Evolutionary conservation across 2,797 vertebrate genomes (phyloP), one percentile per base, ranked within the genome.

Genomic region (Emydoidea blandingii): DNA sequence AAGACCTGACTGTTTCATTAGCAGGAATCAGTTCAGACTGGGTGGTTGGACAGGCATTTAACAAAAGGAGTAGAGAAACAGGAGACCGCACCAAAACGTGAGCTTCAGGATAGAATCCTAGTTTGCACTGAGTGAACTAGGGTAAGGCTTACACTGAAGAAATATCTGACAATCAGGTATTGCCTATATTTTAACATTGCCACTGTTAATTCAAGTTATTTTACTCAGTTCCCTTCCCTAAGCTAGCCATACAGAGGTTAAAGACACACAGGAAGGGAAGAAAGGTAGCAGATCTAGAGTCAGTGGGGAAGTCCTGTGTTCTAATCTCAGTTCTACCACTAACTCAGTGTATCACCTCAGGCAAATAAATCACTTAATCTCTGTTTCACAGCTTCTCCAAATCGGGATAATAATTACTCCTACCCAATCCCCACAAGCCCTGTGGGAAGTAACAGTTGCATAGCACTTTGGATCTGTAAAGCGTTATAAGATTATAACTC

Each of bases 51-150:
- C 41, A 11, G 41, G 59, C 52, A 14, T 4, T 52, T 27, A 78
- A 62, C 27, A n/a, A 7, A 6, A 4, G 0, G 6, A 68, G 4
- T 2, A 15, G 21, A 47, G n/a, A 27, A n/a, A 49, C 3, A 49
- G 53, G 14, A 49, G 21, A 29, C 8, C 18, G 5, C 4, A 19
- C 87, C 10, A 83, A 84, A 76, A 72, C 5, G 5, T 72, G 37
- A 4, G 11, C 27, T 91, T 76, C 68, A 11, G 44, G 37, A 81
- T 89, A 90, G 37, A 2, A 65, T 50, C 47, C 21, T 65, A 25
- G 4, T 87, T 80, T n/a, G 34, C 29, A 37, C 47, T 52, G 27
- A 83, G 21, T 5, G 50, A 83, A 8, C 5, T 0, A 4, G 15
- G 41, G 23, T 90, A 19, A 53, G 5, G 53, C 83, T 57, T 74